These are phyloP conservation scores for Collichthys lucidus DNA, from an alignment of 2,113 vertebrate species.

Conservation along the genomic window DNA sequence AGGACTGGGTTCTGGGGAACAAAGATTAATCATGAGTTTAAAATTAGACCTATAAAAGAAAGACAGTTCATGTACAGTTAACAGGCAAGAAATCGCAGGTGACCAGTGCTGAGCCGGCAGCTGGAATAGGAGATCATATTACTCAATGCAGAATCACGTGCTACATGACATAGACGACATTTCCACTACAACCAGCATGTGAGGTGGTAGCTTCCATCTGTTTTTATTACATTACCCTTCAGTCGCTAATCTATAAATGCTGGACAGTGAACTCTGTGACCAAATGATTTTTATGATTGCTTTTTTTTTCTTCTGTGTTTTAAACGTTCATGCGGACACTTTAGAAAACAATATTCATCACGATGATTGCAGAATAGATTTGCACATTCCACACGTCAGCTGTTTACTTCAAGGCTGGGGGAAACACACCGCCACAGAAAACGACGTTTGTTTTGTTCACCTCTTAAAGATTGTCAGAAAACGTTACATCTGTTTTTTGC, in stretches of 20 bases:
- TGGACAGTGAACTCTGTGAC: constrained; percentile 44
- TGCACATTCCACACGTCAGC: constrained; percentile 39
- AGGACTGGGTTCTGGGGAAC: too few relatives aligned
- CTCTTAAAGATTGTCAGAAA: background rate
- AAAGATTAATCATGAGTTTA: too few relatives aligned
- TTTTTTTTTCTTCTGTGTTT: constrained; percentile 4
- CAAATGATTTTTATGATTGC: constrained; percentile 35
- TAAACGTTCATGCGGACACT: background rate
- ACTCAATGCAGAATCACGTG: too few relatives aligned
- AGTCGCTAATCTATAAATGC: constrained; percentile 27
- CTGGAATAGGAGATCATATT: too few relatives aligned
- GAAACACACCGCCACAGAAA: background rate
- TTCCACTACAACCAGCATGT: too few relatives aligned
- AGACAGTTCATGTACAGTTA: too few relatives aligned
- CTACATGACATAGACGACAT: too few relatives aligned
- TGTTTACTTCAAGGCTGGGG: background rate
- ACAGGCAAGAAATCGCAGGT: too few relatives aligned
- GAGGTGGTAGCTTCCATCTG: constrained; percentile 1
- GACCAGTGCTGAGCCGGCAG: too few relatives aligned
- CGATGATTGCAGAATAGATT: constrained; percentile 7
- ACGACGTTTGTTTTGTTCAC: constrained; percentile 17
- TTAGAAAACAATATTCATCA: background rate
- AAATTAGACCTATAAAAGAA: too few relatives aligned
- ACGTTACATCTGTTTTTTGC: constrained; percentile 5
- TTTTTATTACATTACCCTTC: constrained; percentile 7